Conservation (phyloP, 2,888 invertebrate species). For the Deilephila porcellus region DNA sequence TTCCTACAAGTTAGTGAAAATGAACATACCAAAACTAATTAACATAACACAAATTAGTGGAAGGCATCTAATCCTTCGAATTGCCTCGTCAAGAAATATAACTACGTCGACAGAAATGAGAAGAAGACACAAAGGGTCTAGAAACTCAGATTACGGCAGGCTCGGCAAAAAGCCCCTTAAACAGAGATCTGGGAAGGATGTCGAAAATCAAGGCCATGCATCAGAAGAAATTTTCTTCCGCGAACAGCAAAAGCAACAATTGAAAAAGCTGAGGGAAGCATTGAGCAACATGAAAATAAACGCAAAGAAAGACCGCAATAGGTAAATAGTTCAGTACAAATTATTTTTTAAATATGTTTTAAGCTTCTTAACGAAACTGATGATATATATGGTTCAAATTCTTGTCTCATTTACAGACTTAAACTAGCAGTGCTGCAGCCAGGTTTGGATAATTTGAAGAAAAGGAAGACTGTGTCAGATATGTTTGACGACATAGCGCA, state of each 20-base stretch:
- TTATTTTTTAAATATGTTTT: background rate
- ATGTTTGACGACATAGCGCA: too few relatives aligned
- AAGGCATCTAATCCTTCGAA: background rate
- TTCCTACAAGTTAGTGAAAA: slow-evolving; percentile 1
- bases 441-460: too few relatives aligned
- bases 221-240: slow-evolving; percentile 72
- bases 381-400: background rate
- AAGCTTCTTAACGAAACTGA: too few relatives aligned
- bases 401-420: background rate
- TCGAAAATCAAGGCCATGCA: slow-evolving; percentile 64
- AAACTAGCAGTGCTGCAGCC: too few relatives aligned
- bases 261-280: slow-evolving; percentile 61
- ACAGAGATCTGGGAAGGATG: slow-evolving; percentile 49
- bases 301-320: slow-evolving; percentile 10
- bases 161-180: slow-evolving; percentile 53
- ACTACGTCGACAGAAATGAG: background rate
- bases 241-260: slow-evolving; percentile 59
- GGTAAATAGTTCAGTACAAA: slow-evolving; percentile 23
- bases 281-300: slow-evolving; percentile 41
- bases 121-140: slow-evolving; percentile 6
- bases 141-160: slow-evolving; percentile 59
- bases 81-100: background rate
- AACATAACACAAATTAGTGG: background rate
- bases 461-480: too few relatives aligned
- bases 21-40: background rate